phyloP scores from a whole-genome alignment of 2,888 invertebrate species.

The Ochropleura leucogaster region DNA sequence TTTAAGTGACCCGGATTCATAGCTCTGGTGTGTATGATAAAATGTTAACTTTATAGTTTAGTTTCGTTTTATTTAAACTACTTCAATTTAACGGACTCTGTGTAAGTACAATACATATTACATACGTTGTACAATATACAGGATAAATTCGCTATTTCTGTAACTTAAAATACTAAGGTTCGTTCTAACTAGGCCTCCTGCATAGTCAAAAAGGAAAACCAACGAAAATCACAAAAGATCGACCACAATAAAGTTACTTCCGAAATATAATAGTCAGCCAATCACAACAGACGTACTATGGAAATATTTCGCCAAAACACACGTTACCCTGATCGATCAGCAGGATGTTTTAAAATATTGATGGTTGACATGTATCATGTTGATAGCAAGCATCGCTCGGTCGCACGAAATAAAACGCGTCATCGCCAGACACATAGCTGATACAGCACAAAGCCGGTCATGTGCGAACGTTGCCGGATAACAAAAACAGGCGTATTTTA shows the following conservation, averaged over 20 bases:
- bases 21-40: too few species aligned
- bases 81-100: too few species aligned
- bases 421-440: conserved; percentile 68
- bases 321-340: conserved; percentile 61
- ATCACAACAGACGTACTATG: neutral
- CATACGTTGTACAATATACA: neutral
- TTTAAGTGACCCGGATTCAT: too few species aligned
- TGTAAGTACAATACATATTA: too few species aligned
- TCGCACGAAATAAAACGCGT: conserved; percentile 75
- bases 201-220: neutral
- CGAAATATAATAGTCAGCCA: neutral
- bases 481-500: conserved; percentile 55
- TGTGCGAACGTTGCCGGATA: conserved; percentile 63
- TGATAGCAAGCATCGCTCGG: conserved; percentile 71
- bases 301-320: conserved; percentile 47
- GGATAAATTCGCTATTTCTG: neutral
- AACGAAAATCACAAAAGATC: neutral
- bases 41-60: too few species aligned
- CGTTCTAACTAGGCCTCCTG: neutral
- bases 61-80: too few species aligned
- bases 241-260: neutral
- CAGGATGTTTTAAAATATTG: conserved; percentile 76
- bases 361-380: conserved; percentile 75
- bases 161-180: accelerated
- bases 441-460: conserved; percentile 65